Conservation (phyloP, 2,888 invertebrate genomes). For the Patella caerulea region DNA sequence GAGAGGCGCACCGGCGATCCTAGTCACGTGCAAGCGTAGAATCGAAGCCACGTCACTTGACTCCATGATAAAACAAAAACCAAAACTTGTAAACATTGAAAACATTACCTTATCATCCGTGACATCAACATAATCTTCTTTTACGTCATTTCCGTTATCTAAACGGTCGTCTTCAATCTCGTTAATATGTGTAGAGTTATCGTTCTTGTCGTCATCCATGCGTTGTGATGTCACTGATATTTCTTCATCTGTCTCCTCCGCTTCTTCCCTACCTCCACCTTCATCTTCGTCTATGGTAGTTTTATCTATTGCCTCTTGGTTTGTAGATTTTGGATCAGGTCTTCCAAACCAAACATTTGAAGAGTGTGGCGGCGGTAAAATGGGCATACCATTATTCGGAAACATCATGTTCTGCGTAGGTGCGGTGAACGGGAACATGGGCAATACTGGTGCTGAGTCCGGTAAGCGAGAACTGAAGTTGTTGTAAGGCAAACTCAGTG, state of each 20-base stretch:
- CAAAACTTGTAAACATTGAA: too few relatives aligned
- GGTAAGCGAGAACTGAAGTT: neutral
- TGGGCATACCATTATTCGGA: neutral
- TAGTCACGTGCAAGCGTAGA: too few relatives aligned
- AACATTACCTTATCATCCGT: too few relatives aligned
- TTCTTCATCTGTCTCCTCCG: too few relatives aligned
- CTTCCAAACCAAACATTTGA: neutral
- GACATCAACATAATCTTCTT: too few relatives aligned
- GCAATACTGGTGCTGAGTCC: neutral
- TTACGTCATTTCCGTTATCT: neutral
- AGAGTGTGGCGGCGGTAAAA: neutral
- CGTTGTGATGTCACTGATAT: neutral
- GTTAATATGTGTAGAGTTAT: slow-evolving; percentile 22
- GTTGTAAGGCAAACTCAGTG: slow-evolving; percentile 43
- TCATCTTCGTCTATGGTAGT: too few relatives aligned
- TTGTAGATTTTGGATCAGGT: neutral
- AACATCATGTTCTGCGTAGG: neutral
- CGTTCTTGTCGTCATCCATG: slow-evolving; percentile 8
- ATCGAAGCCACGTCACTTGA: too few relatives aligned
- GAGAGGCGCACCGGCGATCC: too few relatives aligned
- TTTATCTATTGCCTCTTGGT: neutral
- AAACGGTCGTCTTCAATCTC: slow-evolving; percentile 22
- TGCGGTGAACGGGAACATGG: neutral
- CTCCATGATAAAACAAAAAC: too few relatives aligned
- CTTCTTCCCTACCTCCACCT: too few relatives aligned